Percentiles rank a stretch among this genome's conserved stretches.
These are phyloP conservation scores for Meriones unguiculatus DNA, from an alignment of 2,113 vertebrate genomes.

Conservation along the genomic window DNA sequence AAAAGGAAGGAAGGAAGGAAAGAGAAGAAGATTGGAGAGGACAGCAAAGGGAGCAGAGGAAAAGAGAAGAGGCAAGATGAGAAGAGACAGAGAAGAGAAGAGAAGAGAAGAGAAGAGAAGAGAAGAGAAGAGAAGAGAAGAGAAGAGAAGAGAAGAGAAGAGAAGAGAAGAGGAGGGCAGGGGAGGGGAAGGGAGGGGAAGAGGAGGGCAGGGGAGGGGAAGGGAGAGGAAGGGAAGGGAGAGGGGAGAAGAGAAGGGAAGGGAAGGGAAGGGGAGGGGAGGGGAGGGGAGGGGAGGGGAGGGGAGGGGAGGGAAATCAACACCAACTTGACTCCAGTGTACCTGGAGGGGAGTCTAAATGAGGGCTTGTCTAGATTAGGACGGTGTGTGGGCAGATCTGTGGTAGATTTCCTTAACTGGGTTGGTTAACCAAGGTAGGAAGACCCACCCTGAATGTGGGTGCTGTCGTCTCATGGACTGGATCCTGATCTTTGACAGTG, in stretches of 20 bases:
- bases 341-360: not conserved
- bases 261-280: accelerated
- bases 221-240: not conserved
- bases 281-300: accelerated
- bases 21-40: not conserved
- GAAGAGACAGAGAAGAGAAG: accelerated
- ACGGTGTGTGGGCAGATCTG: not conserved
- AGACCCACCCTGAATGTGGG: not conserved
- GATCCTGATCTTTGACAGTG: not conserved
- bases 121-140: no score
- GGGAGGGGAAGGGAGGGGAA: no score
- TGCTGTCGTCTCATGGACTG: not conserved
- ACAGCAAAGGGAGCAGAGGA: no score
- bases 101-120: not conserved
- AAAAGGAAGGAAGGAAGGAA: not conserved
- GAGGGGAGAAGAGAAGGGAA: no score
- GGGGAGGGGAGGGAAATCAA: not conserved
- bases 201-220: accelerated
- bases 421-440: not conserved
- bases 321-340: not conserved
- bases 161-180: accelerated
- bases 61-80: no score
- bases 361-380: not conserved
- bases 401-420: not conserved
- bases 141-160: no score